These are phyloP conservation scores for Manacus vitellinus DNA, from an alignment of 2,113 vertebrate species.

Conservation along the genomic window DNA sequence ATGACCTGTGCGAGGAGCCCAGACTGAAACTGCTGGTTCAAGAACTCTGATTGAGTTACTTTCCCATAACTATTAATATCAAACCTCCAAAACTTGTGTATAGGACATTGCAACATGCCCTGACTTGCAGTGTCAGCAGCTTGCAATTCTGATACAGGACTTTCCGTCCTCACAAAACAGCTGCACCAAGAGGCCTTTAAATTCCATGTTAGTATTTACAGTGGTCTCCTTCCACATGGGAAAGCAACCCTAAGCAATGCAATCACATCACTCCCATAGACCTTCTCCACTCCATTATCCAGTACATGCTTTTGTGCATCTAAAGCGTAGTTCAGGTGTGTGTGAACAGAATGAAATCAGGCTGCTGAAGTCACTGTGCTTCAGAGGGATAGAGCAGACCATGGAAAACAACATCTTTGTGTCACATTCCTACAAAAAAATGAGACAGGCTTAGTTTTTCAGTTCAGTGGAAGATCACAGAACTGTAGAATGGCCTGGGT, in stretches of 20 bases:
- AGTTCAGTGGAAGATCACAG: neutral
- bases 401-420: neutral
- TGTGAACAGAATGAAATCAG: neutral
- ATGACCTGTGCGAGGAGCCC: neutral
- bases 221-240: neutral
- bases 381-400: neutral
- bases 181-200: neutral
- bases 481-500: neutral
- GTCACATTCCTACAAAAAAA: neutral
- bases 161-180: neutral
- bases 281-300: neutral
- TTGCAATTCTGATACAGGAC: neutral
- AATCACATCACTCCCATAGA: neutral
- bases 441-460: neutral
- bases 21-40: slow-evolving; percentile 1
- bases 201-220: neutral
- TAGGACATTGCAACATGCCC: slow-evolving; percentile 18
- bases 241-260: neutral
- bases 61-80: slow-evolving; percentile 23
- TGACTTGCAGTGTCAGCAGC: slow-evolving; percentile 33
- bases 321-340: neutral
- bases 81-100: neutral
- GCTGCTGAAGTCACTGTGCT: neutral
- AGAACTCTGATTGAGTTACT: slow-evolving; percentile 40
- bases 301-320: neutral